phyloP scores from a whole-genome alignment of 2,113 vertebrate genomes.

The human region DNA sequence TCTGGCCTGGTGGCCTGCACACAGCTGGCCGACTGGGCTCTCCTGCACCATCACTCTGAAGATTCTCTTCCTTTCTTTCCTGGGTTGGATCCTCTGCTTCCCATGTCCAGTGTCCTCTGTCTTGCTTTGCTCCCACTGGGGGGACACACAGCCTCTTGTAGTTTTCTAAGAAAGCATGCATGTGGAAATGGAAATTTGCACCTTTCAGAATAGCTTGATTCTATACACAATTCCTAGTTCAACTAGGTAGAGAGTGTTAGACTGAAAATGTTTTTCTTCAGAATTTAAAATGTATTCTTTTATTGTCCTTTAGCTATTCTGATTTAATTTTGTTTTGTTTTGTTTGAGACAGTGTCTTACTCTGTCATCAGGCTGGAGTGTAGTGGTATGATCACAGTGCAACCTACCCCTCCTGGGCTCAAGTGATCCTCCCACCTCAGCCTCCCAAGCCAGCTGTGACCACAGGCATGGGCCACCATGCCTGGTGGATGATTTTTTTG shows the following conservation, averaged over 20 bases:
- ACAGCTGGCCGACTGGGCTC: neutral
- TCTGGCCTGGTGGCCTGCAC: neutral
- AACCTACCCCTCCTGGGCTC: neutral
- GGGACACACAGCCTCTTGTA: neutral
- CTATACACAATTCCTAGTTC: neutral
- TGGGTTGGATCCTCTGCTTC: neutral
- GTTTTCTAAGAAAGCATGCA: neutral
- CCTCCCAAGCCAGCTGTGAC: neutral
- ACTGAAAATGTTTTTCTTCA: neutral
- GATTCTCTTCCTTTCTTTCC: neutral
- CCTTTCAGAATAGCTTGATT: slow-evolving; percentile 6
- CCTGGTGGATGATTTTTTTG: no score
- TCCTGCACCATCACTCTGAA: neutral
- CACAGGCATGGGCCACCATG: no score
- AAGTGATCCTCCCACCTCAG: neutral
- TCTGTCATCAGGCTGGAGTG: no score
- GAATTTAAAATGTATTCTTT: neutral
- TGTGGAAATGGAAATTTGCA: neutral
- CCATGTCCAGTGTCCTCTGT: neutral
- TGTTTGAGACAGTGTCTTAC: neutral
- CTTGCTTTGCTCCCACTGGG: neutral
- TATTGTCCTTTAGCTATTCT: neutral
- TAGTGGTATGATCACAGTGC: neutral
- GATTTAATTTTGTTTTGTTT: neutral
- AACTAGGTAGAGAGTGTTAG: neutral